Evolutionary conservation across 2,888 invertebrate species (phyloP), one percentile per base, ranked within the genome.

Genomic region (Acronicta aceris): DNA sequence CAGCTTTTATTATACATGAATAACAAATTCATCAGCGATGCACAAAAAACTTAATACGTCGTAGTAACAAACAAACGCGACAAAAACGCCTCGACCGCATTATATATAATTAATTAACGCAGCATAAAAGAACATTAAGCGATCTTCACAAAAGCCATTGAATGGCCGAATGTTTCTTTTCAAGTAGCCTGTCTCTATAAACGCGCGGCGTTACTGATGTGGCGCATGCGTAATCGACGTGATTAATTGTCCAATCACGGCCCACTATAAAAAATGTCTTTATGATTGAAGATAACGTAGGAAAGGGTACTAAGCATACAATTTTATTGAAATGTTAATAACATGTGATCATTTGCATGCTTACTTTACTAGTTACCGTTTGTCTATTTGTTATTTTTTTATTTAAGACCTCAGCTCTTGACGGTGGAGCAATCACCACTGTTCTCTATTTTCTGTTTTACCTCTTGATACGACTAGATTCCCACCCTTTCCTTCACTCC

Each of bases 71-170:
- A 76, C 65, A 77, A 74, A 72, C 43, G 68, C 71, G 75, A 84
- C 86, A 83, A 87, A 77, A 86, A 82, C 72, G 70, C 71, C 71
- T 61, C 82, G 85, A 81, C 79, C 86, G 88, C 88, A 89, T 88
- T 89, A 89, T 87, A 89, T 87, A 88, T 91, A 91, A 93, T 93
- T 92, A 92, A 93, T 93, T 90, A 89, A 90, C 78, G 77, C 76
- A 65, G 74, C 85, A 89, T 87, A 89, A 89, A 89, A 86, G 87
- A 85, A 71, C 71, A 79, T 74, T 78, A 78, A 78, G 70, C 79
- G 74, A 83, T 83, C 75, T 73, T 80, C 65, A 87, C 85, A 87
- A 89, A 86, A 84, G 81, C 74, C 48, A 76, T 88, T 86, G 82
- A 87, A 85, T 79, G 84, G 82, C 67, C 74, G 78, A 85, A 83